These are phyloP conservation scores for Epicampocera succincta DNA, from an alignment of 2,888 invertebrate species.

Conservation along the genomic window DNA sequence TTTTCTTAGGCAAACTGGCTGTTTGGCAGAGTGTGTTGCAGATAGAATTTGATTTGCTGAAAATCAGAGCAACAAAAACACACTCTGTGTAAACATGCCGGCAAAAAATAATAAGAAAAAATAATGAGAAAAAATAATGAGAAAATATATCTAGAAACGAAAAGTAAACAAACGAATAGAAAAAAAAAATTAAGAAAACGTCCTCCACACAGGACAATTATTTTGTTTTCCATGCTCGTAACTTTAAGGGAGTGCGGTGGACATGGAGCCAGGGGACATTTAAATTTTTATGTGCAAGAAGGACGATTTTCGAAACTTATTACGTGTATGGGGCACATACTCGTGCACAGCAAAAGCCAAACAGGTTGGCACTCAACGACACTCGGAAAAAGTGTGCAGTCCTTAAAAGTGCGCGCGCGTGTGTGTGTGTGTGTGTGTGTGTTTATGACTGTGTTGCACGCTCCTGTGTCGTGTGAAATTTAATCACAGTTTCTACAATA, in stretches of 20 bases:
- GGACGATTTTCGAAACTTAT: constrained; percentile 30
- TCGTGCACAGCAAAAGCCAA: constrained; percentile 18
- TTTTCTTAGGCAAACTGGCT: constrained; percentile 4
- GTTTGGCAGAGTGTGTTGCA: constrained; percentile 18
- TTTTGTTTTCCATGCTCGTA: constrained; percentile 13
- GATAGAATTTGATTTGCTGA: constrained; percentile 27
- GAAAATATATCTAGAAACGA: constrained; percentile 30
- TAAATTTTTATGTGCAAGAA: constrained; percentile 53
- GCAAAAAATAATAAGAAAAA: constrained; percentile 23
- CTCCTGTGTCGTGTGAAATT: constrained; percentile 45
- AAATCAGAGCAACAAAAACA: constrained; percentile 2
- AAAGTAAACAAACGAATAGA: constrained; percentile 42
- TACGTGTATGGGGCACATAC: background rate
- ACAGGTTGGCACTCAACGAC: constrained; percentile 24
- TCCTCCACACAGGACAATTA: constrained; percentile 37
- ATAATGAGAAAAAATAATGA: constrained; percentile 25
- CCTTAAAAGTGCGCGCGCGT: too few relatives aligned
- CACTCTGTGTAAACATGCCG: constrained; percentile 17
- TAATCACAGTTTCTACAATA: constrained; percentile 42
- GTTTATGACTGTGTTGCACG: constrained; percentile 26
- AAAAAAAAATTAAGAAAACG: constrained; percentile 50
- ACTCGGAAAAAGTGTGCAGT: too few relatives aligned
- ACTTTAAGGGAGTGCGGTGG: constrained; percentile 42
- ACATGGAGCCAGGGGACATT: constrained; percentile 49
- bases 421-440: too few relatives aligned